phyloP scores from a whole-genome alignment of 1,140 invertebrate species.

The Drosophila nigromelanica region DNA sequence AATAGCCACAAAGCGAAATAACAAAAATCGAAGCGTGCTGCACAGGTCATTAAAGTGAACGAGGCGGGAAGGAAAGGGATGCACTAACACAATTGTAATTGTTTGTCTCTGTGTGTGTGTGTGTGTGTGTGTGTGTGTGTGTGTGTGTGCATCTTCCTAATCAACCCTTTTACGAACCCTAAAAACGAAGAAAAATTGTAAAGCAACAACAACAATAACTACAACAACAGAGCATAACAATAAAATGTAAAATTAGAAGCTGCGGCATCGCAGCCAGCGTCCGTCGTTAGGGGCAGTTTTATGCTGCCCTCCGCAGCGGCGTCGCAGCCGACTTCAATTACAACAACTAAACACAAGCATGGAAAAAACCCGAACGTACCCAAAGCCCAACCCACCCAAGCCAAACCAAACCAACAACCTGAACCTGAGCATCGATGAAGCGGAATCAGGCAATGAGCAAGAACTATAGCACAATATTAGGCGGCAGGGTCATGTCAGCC shows the following conservation, averaged over 20 bases:
- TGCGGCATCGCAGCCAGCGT: conserved; percentile 2
- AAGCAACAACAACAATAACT: conserved; percentile 27
- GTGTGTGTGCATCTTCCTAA: conserved; percentile 53
- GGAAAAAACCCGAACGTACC: conserved; percentile 12
- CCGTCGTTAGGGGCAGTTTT: conserved; percentile 52
- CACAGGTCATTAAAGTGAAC: conserved; percentile 72
- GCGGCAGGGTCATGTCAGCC: conserved; percentile 26
- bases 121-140: conserved; percentile 4
- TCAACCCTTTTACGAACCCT: conserved; percentile 80
- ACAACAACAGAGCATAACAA: conserved; percentile 56
- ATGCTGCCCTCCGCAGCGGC: conserved; percentile 5
- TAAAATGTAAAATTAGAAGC: conserved; percentile 79
- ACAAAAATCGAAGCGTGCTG: conserved; percentile 76
- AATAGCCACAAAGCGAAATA: conserved; percentile 60
- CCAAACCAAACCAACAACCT: background rate
- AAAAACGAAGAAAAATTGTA: conserved; percentile 57
- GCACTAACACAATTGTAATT: conserved; percentile 27
- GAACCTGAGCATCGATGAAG: conserved; percentile 38
- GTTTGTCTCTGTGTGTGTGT: conserved; percentile 32
- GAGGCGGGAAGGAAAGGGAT: background rate
- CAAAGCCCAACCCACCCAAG: background rate
- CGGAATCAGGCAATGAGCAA: conserved; percentile 29
- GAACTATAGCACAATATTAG: conserved; percentile 39
- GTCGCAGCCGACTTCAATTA: conserved; percentile 40
- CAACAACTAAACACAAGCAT: conserved; percentile 25